phyloP scores from a whole-genome alignment of 2,113 vertebrate genomes.

The Talpa occidentalis region DNA sequence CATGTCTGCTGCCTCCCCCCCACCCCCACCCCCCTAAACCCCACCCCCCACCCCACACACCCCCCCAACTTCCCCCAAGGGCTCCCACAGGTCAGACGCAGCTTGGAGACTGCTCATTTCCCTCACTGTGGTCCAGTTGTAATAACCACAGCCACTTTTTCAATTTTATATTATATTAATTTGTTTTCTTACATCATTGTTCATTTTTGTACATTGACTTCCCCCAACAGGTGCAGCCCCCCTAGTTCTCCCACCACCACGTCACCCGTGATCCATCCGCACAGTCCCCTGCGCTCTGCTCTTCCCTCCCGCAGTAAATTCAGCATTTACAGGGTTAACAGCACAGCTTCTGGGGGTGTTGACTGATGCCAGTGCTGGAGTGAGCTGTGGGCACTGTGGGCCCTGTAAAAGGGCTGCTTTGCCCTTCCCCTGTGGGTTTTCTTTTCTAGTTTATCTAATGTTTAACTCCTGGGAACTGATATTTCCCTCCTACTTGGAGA shows the following conservation, averaged over 20 bases:
- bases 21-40: no score
- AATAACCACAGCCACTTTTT: not conserved
- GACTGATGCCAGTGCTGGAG: not conserved
- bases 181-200: no score
- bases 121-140: not conserved
- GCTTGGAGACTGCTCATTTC: not conserved
- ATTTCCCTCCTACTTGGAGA: not conserved
- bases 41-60: not conserved
- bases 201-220: no score
- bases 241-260: no score
- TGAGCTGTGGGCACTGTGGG: not conserved
- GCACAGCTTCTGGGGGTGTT: not conserved
- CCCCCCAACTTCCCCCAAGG: not conserved
- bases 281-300: not conserved
- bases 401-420: not conserved
- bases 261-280: no score
- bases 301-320: not conserved
- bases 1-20: not conserved
- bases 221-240: no score
- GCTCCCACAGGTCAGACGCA: not conserved
- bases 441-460: not conserved
- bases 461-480: not conserved
- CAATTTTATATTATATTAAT: no score
- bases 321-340: not conserved
- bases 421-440: rapidly evolving